These are phyloP conservation scores for Caenorhabditis becei DNA, from an alignment of 2,888 invertebrate species.

Conservation along the genomic window DNA sequence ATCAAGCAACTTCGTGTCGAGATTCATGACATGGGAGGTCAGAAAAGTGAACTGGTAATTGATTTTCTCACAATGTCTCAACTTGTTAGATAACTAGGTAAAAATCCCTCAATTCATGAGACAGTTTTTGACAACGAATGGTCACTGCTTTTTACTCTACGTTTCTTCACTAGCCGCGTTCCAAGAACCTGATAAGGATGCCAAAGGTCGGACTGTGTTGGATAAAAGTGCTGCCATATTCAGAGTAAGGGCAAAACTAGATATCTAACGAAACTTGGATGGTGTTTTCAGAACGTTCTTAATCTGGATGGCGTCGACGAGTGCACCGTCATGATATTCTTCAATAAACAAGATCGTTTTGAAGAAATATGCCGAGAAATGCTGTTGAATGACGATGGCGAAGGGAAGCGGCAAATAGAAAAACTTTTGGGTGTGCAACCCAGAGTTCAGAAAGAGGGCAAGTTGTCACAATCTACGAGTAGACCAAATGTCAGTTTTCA, in stretches of 20 bases:
- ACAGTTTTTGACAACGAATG: constrained; percentile 67
- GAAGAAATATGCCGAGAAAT: constrained; percentile 68
- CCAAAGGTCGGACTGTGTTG: constrained; percentile 71
- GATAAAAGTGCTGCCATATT: constrained; percentile 73
- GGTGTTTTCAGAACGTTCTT: constrained; percentile 68
- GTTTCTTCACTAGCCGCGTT: constrained; percentile 79
- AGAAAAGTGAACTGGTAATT: constrained; percentile 71
- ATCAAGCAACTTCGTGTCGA: constrained; percentile 72
- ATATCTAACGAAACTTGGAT: background rate
- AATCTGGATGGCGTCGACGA: constrained; percentile 68
- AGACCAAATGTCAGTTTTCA: constrained; percentile 1
- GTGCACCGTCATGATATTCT: constrained; percentile 78
- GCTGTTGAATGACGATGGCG: constrained; percentile 56
- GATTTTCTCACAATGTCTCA: background rate
- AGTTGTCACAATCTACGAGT: background rate
- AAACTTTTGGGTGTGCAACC: constrained; percentile 50
- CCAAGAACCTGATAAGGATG: constrained; percentile 72
- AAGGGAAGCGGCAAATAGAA: constrained; percentile 49
- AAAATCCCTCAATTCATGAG: constrained; percentile 73
- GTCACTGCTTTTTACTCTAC: constrained; percentile 74
- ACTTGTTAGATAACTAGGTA: constrained; percentile 51
- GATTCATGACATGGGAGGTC: constrained; percentile 80
- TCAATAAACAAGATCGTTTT: constrained; percentile 79
- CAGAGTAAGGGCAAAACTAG: constrained; percentile 6
- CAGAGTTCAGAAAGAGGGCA: constrained; percentile 54